Conservation (phyloP, 2,797 vertebrate genomes). For the Enteromius thamalakanensis region DNA sequence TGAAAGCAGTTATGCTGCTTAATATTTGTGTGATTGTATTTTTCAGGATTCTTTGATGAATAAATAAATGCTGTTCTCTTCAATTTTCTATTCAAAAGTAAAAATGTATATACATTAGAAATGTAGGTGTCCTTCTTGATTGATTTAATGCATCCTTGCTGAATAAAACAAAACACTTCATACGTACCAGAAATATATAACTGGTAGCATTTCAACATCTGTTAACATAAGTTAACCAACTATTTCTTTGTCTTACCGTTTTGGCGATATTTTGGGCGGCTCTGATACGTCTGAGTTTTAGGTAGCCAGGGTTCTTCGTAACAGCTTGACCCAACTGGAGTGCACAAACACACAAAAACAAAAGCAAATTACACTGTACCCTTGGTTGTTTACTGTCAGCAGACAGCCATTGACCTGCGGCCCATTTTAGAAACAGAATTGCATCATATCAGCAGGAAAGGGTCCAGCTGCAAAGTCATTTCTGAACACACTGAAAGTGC, state of each 20-base stretch:
- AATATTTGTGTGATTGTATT: not conserved
- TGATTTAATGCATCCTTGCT: not conserved
- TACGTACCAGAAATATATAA: not conserved
- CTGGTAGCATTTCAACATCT: not conserved
- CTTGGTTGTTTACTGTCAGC: constrained; percentile 17
- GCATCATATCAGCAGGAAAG: constrained; percentile 42
- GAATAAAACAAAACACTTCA: not conserved
- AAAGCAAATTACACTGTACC: constrained; percentile 29
- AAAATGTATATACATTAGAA: not conserved
- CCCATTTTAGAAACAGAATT: constrained; percentile 36
- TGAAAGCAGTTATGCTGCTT: not conserved
- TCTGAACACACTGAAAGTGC: not conserved
- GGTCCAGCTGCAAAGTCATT: constrained; percentile 21
- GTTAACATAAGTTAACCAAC: not conserved
- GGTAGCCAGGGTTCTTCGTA: constrained; percentile 91
- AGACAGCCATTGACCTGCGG: constrained; percentile 30
- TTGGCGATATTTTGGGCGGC: constrained; percentile 94
- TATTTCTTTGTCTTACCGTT: constrained; percentile 75
- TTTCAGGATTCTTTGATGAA: not conserved
- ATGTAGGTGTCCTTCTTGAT: not conserved
- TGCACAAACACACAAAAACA: constrained; percentile 30
- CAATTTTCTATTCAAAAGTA: not conserved
- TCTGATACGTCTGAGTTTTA: constrained; percentile 90
- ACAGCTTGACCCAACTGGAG: constrained; percentile 84
- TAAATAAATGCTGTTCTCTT: not conserved